Base-by-base conservation (phyloP, 2,888 invertebrate species). In the Tipula lateralis region DNA sequence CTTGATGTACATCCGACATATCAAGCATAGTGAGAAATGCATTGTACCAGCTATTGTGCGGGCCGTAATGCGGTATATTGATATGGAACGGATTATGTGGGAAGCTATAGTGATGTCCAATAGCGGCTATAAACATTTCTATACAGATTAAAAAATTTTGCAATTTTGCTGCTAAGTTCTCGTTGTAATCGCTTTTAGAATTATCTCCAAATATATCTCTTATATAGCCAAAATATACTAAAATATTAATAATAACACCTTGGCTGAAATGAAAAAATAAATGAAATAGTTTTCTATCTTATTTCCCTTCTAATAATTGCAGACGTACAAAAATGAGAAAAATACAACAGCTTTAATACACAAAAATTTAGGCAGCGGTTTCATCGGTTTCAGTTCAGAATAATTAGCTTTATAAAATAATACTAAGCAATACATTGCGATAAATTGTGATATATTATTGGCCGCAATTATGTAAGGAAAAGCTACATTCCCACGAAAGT, bases 321-420 rank as follows among this genome's bases (percentile, higher is more conserved):
- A 30, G 30, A 93, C 96, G 95, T 93, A 98, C 98, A 98, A 98
- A 91, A 99, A 99, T 83, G 98, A 98, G 89, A 98, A 97, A 92
- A 99, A 99, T 29, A 99, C 97, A 84, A 99, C 98, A 87, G 97
- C 97, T 91, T 99, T 99, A 87, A 99, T 98, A 90, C 98, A 98
- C 84, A 99, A 91, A 91, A 99, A 98, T 91, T 99, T 99, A 83
- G 97, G 96, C 86, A 99, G 92, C 0, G 99, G 99, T 88, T 95
- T 95, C 95, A 99, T 97, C 4, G 98, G 97, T 87, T 93, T 93
- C 83, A 99, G 91, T 89, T 97, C 97, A 85, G 89, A 88, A 87
- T 94, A 93, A 89, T 96, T 97, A 3, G 97, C 97, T 89, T 93
- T 94, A 89, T 99, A 99, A 90, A 99, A 99, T 86, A 99, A 92